Base-by-base conservation (phyloP, 2,113 vertebrate species). In the Brachypteracias leptosomus region DNA sequence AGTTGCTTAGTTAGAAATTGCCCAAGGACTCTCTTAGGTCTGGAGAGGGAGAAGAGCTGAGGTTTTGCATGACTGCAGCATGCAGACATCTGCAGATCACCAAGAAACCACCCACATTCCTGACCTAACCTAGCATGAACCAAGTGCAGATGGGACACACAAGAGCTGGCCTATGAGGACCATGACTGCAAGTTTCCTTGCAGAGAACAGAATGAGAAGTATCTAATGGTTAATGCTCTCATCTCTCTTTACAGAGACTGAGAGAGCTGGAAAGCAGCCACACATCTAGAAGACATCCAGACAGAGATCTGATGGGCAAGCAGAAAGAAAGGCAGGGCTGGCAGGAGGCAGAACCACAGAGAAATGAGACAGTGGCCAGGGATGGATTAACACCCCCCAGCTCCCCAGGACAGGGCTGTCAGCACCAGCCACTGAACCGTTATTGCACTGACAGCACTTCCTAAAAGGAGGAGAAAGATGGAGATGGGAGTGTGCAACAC, bases 121-220 rank as follows among this genome's bases (percentile, higher is more conserved):
- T 46, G 35, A 55, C 24, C 42, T 33, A 70, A 62, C n/a, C 7
- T 4, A 10, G 33, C 35, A 36, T 3, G 10, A 65, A 19, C 29
- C 11, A 47, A 9, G 2, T 0, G 4, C 7, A 16, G 38, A 17
- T 4, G 28, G 55, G 25, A 8, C 42, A 55, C 28, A 6, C 12
- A 6, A 35, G 40, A 79, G 20, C 63, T 44, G 26, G 6, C 10
- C 29, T 14, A 6, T 3, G 19, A 61, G 25, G 6, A 38, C 20
- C 49, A 3, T 0, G 2, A 33, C 12, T 0, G 1, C 3, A 5
- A 58, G 25, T 44, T 84, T 8, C 35, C 46, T 16, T 38, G 24
- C 1, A 11, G 36, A 26, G 11, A 66, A 26, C 8, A 29, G 44
- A 74, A 21, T 10, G 16, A 72, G 66, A 61, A 79, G 26, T 38